Conservation (phyloP, 2,113 vertebrate genomes). For the Cygnus buccinator region DNA sequence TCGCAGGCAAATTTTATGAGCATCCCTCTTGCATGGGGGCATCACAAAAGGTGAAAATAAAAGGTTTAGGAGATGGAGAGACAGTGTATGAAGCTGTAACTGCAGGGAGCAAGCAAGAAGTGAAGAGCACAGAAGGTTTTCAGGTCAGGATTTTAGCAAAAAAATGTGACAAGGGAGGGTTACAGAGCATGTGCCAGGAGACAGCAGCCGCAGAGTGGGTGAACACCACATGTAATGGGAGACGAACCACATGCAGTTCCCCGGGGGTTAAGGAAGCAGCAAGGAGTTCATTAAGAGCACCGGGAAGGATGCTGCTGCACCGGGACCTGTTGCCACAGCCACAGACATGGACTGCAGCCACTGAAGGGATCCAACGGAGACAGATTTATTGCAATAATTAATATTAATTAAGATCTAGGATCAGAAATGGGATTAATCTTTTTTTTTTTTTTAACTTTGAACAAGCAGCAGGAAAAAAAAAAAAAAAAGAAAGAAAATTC, state of each 20-base stretch:
- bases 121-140: not conserved
- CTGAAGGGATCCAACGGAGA: not conserved
- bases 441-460: not conserved
- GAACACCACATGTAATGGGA: not conserved
- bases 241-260: not conserved
- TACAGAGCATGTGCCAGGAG: not conserved
- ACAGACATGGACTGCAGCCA: not conserved
- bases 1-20: not conserved
- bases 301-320: not conserved
- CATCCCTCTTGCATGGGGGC: not conserved
- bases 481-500: not conserved
- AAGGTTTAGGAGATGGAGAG: not conserved
- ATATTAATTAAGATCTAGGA: not conserved
- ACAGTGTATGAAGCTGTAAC: not conserved
- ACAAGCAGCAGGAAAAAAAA: not conserved
- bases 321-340: not conserved
- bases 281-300: not conserved
- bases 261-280: not conserved
- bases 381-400: not conserved
- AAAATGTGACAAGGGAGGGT: not conserved
- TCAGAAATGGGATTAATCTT: accelerated
- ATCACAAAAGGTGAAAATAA: not conserved
- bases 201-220: not conserved
- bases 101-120: not conserved
- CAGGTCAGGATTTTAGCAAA: not conserved